These are phyloP conservation scores for Nannoperca obscura DNA, from an alignment of 2,797 vertebrate species.

Conservation along the genomic window DNA sequence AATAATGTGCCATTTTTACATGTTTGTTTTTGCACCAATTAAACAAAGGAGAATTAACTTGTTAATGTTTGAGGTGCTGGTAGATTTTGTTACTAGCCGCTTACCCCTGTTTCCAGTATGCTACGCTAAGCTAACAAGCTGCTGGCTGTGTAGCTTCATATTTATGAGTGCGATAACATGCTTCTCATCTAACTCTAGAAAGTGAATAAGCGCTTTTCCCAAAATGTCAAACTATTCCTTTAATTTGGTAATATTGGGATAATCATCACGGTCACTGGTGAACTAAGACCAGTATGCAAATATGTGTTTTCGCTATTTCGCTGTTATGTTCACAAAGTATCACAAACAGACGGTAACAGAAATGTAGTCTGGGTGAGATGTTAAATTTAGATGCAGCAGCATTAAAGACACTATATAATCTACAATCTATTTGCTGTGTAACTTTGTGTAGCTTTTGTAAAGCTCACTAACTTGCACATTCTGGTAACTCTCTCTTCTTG, in stretches of 20 bases:
- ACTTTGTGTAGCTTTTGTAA: constrained; percentile 14
- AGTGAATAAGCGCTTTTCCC: not conserved
- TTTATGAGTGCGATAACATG: not conserved
- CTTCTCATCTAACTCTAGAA: not conserved
- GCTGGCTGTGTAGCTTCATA: not conserved
- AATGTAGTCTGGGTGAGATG: not conserved
- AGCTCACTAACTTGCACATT: not conserved
- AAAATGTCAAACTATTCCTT: not conserved
- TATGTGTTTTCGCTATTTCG: not conserved
- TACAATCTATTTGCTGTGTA: not conserved
- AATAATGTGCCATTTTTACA: not conserved
- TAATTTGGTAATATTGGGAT: not conserved
- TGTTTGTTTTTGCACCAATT: not conserved
- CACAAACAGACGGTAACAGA: not conserved
- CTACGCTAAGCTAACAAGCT: not conserved
- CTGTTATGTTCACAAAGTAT: not conserved
- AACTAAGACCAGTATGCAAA: not conserved
- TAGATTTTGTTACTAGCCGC: not conserved
- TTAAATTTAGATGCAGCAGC: not conserved
- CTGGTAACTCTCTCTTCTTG: not conserved
- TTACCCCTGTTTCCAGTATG: not conserved
- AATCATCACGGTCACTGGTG: not conserved
- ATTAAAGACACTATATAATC: not conserved
- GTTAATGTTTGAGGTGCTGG: not conserved
- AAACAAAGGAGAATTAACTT: not conserved